A percentile compares a stretch with the other conserved stretches of the same genome.
These are phyloP conservation scores for Lithophane ornitopus DNA, from an alignment of 2,888 invertebrate species.

Conservation along the genomic window DNA sequence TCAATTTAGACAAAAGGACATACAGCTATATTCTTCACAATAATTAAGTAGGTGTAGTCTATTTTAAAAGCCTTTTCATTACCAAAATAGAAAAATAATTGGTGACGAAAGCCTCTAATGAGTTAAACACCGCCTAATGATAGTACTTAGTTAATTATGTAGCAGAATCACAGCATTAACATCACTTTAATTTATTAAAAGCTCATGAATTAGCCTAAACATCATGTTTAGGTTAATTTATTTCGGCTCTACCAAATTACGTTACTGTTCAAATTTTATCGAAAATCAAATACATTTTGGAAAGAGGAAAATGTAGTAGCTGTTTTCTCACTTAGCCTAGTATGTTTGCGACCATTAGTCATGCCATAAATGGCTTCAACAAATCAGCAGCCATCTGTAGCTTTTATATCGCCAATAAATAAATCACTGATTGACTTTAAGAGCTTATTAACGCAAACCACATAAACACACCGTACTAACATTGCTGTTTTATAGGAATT, in stretches of 20 bases:
- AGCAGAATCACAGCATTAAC: conserved; percentile 49
- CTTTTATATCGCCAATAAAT: conserved; percentile 6
- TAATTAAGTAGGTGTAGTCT: background rate
- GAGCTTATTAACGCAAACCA: conserved; percentile 1
- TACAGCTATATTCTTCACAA: background rate
- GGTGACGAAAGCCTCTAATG: conserved; percentile 21
- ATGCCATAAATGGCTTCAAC: background rate
- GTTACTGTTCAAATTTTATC: background rate
- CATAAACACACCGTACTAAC: background rate
- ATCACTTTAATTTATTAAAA: conserved; percentile 49
- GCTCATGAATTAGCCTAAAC: conserved; percentile 39
- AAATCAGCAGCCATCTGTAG: background rate
- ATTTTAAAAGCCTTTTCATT: background rate
- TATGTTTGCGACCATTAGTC: conserved; percentile 7
- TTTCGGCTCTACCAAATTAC: conserved; percentile 18
- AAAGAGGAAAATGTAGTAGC: background rate
- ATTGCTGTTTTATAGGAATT: conserved; percentile 3
- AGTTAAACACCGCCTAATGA: conserved; percentile 14
- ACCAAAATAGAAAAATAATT: background rate
- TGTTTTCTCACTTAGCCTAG: background rate
- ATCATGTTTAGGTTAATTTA: conserved; percentile 17
- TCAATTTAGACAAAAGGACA: conserved; percentile 1
- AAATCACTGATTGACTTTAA: background rate
- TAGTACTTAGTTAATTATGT: conserved; percentile 48
- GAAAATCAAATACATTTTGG: conserved; percentile 14